Evolutionary conservation across 2,888 invertebrate genomes (phyloP).

Genomic region (Busseola fusca): DNA sequence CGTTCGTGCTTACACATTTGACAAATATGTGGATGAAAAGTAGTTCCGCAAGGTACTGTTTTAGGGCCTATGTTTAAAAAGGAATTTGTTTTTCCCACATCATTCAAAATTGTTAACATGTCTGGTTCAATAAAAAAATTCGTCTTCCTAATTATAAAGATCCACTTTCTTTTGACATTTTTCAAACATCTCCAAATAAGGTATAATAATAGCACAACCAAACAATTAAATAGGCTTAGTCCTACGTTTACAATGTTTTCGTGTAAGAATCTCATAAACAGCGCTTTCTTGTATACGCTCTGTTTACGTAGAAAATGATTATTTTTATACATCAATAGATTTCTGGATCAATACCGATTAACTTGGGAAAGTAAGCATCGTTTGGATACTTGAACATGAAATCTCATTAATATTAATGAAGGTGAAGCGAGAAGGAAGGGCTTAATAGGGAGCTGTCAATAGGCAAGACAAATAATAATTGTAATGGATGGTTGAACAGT

Average conservation of each 20-base stretch:
- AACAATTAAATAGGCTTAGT: conserved; percentile 11
- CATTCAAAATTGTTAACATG: background rate
- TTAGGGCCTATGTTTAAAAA: conserved; percentile 3
- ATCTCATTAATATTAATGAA: conserved; percentile 47
- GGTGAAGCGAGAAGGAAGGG: conserved; percentile 37
- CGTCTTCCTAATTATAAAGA: background rate
- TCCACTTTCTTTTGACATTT: background rate
- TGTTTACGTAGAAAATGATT: conserved; percentile 56
- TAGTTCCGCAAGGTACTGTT: conserved; percentile 27
- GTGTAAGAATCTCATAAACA: conserved; percentile 58
- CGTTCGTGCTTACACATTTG: background rate
- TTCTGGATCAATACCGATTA: conserved; percentile 50
- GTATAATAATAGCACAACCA: background rate
- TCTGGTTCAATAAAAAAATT: background rate
- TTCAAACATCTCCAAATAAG: background rate
- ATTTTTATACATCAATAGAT: conserved; percentile 56
- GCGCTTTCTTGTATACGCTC: conserved; percentile 57
- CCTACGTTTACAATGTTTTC: conserved; percentile 42
- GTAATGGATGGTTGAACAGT: conserved; percentile 24
- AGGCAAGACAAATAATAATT: conserved; percentile 26
- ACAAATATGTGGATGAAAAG: background rate
- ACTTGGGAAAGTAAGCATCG: conserved; percentile 34
- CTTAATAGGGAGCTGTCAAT: conserved; percentile 33
- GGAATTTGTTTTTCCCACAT: background rate
- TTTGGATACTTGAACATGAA: conserved; percentile 18